phyloP scores from a whole-genome alignment of 2,797 vertebrate genomes.

The Eulemur mongoz region DNA sequence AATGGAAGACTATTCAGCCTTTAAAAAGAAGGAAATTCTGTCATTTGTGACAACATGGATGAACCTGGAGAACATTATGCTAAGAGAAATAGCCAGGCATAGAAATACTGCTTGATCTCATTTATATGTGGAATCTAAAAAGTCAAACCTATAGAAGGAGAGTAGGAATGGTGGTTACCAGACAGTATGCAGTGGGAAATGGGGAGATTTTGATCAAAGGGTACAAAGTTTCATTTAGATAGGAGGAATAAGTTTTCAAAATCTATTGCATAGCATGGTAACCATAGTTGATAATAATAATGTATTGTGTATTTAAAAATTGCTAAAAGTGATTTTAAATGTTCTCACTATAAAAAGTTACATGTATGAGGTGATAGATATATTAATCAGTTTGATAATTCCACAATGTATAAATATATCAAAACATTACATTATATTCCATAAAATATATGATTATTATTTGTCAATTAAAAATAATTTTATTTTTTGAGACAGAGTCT shows the following conservation, averaged over 20 bases:
- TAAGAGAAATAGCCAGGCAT: neutral
- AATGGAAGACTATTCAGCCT: neutral
- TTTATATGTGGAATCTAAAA: neutral
- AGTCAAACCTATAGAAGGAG: neutral
- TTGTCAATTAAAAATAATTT: neutral
- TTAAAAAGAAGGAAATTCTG: neutral
- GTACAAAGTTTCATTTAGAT: neutral
- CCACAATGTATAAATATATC: neutral
- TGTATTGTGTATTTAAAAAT: neutral
- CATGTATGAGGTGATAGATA: neutral
- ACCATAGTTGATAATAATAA: neutral
- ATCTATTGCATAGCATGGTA: neutral
- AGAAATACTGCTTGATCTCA: neutral
- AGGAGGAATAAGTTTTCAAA: neutral
- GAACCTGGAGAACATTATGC: neutral
- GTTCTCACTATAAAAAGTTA: neutral
- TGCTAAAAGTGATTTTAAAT: neutral
- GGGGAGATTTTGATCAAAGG: neutral
- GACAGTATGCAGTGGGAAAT: neutral
- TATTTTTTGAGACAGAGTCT: neutral
- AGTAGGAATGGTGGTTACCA: neutral
- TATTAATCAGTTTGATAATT: neutral
- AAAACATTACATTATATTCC: neutral
- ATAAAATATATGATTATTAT: neutral
- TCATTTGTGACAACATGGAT: neutral